Evolutionary conservation across 1,140 invertebrate genomes (phyloP), one percentile per base, ranked within the genome.

Genomic region (Trichogramma pretiosum): DNA sequence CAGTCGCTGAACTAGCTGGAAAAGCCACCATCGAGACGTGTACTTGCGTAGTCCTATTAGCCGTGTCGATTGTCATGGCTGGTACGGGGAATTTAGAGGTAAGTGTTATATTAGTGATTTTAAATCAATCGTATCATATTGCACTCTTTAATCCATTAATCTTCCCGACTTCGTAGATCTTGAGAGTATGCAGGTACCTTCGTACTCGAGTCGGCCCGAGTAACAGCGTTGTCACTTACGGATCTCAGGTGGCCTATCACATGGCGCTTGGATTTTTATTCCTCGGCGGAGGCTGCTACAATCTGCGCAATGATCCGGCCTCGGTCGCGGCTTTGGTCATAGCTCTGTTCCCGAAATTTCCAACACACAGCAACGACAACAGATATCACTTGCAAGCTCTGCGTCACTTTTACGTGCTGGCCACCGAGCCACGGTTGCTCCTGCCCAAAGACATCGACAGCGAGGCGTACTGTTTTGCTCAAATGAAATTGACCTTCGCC

Each of bases 291-390:
- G 92, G 93, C 1, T 74, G 89, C 23, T 91, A 85, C 51, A 92
- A 90, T 7, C 74, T 98, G 13, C 84, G 83, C 4, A 92, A 89
- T 39, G 82, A 83, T 11, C 84, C 89, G 3, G 78, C 82, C 54
- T 82, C 90, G 10, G 78, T 97, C 8, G 93, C 91, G 4, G 88
- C 91, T 0, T 68, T 98, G 28, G 72, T 98, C 28, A 89, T 88
- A 63, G 87, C 94, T 2, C 86, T 97, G 65, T 98, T 93, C 72
- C 95, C 95, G 3, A 95, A 95, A 68, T 98, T 93, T 69, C 95
- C 95, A 34, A 92, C 86, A 3, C 90, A 96, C 65, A 93, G 87
- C 59, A 92, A 92, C 63, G 94, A 98, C 64, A 98, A 98, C 67
- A 88, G 85, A 46, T 95, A 94, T 67, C 92, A 96, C 70, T 72